These are phyloP conservation scores for Heterotis niloticus DNA, from an alignment of 2,113 vertebrate species.

Conservation along the genomic window DNA sequence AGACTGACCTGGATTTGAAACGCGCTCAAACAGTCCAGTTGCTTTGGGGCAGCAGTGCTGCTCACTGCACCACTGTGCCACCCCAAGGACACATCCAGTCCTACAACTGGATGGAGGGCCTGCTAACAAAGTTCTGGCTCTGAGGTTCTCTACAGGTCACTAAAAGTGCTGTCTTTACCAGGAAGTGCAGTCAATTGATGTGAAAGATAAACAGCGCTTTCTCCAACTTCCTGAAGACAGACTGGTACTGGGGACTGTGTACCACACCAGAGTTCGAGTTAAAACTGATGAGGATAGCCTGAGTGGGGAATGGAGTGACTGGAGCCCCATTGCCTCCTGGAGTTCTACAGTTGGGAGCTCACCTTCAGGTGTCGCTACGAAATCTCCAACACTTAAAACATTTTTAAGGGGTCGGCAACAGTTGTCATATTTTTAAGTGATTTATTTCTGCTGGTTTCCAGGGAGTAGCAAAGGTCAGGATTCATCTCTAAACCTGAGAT, in stretches of 20 bases:
- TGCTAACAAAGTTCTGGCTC: neutral
- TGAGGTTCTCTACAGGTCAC: neutral
- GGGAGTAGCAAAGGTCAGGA: no score
- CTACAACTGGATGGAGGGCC: no score
- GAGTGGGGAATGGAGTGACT: conserved; percentile 16
- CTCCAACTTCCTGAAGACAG: neutral
- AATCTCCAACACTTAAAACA: neutral
- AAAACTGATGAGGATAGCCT: rapidly evolving
- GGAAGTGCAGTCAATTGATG: neutral
- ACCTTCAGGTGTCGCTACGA: neutral
- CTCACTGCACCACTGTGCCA: no score
- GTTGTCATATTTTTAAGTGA: neutral
- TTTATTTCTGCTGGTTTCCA: neutral
- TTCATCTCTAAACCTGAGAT: neutral
- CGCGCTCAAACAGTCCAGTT: neutral
- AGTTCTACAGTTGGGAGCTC: neutral
- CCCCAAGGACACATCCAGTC: no score
- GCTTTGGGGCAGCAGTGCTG: no score
- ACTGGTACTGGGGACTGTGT: neutral
- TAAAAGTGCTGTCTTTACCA: neutral
- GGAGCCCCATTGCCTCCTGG: conserved; percentile 24
- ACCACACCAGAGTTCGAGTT: conserved; percentile 12
- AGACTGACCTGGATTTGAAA: no score
- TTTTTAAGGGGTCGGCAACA: neutral
- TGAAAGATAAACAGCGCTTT: neutral